A percentile compares a stretch with the other conserved stretches of the same genome.
Conservation (phyloP, 1,140 invertebrate species). For the Calephelis virginiensis region DNA sequence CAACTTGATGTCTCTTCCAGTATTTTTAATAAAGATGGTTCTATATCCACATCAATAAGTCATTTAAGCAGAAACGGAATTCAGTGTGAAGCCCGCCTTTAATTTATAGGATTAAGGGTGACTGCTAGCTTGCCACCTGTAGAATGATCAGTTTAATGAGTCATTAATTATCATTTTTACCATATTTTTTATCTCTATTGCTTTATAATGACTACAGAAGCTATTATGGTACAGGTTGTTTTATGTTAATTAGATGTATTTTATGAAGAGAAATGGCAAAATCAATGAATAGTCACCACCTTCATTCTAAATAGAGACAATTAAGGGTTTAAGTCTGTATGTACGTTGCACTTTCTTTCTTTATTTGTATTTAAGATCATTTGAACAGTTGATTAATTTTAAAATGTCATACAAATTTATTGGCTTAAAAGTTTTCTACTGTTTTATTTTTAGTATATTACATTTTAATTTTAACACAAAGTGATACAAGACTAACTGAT, state of each 20-base stretch:
- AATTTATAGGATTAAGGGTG: constrained; percentile 36
- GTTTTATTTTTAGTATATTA: no score
- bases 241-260: background rate
- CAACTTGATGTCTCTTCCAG: constrained; percentile 19
- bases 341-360: no score
- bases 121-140: constrained; percentile 36
- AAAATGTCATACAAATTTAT: no score
- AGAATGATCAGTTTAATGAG: constrained; percentile 22
- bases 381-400: no score
- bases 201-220: constrained; percentile 19
- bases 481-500: no score
- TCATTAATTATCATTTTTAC: constrained; percentile 19
- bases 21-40: background rate
- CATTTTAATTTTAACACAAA: no score
- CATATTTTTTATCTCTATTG: constrained; percentile 17
- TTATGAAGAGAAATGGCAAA: constrained; percentile 10
- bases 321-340: no score
- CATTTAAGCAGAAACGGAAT: constrained; percentile 32
- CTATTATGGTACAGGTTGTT: constrained; percentile 7
- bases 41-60: constrained; percentile 29
- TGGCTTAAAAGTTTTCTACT: no score
- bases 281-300: background rate
- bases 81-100: constrained; percentile 31
- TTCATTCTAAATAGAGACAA: no score
- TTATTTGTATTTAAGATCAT: no score